Base-by-base conservation (phyloP, 2,113 vertebrate genomes). In the Phaethornis superciliosus region DNA sequence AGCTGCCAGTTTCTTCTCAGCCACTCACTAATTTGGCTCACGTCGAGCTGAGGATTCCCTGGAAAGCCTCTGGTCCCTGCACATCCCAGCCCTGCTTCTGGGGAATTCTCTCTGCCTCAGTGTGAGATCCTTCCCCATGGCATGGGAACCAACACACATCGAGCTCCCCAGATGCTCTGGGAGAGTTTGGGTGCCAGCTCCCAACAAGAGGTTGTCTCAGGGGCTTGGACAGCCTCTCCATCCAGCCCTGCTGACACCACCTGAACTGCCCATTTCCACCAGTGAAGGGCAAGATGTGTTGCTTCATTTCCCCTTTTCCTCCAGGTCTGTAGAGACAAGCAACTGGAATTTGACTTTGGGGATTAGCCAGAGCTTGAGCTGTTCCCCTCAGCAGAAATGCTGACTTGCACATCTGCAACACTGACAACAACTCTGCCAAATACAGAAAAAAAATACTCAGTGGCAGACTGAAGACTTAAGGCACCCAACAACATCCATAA, bases 91-190 rank as follows among this genome's bases (percentile, higher is more conserved):
- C n/a, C 68, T 27, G 32, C 49, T 76, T n/a, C 37, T 56, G 23
- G 12, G 30, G 35, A 89, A 47, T n/a, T 14, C 1, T 18, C 63
- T n/a, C 81, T 4, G 15, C 7, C 3, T 9, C 26, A 19, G 17
- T 16, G 4, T 0, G 4, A 67, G 32, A 51, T 35, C 27, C 30
- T 74, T 35, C 7, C 12, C 1, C 0, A 13, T 12, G 55, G 32
- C 49, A 15, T 0, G 4, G 87, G 47, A 80, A 47, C 23, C 33
- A 24, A 4, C 9, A 27, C 32, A 33, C 10, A 2, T 47, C 0
- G 4, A 46, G 30, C 21, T 21, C n/a, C 56, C 26, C 16, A 27
- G 47, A 17, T 52, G 67, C 24, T 27, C 63, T 12, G 18, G n/a
- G n/a, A 28, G 49, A 2, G 3, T 1, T 9, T 49, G 9, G 47